Evolutionary conservation across 2,888 invertebrate species (phyloP).

Genomic region (Acrobasis repandana): DNA sequence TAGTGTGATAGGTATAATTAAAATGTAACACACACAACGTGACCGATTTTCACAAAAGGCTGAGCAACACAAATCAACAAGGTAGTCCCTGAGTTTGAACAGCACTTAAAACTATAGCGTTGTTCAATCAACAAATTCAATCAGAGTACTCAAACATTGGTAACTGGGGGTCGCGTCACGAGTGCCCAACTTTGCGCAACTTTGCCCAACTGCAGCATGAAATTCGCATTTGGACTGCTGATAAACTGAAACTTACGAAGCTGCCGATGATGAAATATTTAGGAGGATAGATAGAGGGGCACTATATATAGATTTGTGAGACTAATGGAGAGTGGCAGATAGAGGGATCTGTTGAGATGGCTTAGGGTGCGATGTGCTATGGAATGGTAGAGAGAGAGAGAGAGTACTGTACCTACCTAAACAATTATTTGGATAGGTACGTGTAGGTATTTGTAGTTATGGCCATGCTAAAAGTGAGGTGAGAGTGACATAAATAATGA

Average conservation of each 20-base stretch:
- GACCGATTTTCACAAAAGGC: not conserved
- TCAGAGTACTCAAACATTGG: constrained; percentile 26
- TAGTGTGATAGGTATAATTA: no score
- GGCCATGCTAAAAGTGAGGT: no score
- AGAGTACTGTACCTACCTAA: no score
- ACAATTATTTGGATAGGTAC: no score
- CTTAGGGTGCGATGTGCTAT: not conserved
- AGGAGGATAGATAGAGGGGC: not conserved
- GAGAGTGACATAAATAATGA: no score
- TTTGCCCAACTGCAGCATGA: constrained; percentile 10
- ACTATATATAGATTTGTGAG: not conserved
- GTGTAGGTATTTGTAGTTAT: no score
- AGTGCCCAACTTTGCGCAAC: constrained; percentile 14
- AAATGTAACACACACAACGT: no score
- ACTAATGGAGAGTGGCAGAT: not conserved
- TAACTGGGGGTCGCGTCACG: constrained; percentile 15
- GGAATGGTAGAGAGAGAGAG: no score
- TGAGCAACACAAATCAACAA: not conserved
- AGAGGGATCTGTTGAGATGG: not conserved
- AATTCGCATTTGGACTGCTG: constrained; percentile 2
- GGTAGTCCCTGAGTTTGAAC: constrained; percentile 20
- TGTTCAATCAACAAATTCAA: constrained; percentile 34
- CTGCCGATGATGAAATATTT: constrained; percentile 4
- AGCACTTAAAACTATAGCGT: constrained; percentile 25
- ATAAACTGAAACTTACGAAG: not conserved